phyloP scores from a whole-genome alignment of 2,797 vertebrate species.

The Phrynocephalus guinanensis region DNA sequence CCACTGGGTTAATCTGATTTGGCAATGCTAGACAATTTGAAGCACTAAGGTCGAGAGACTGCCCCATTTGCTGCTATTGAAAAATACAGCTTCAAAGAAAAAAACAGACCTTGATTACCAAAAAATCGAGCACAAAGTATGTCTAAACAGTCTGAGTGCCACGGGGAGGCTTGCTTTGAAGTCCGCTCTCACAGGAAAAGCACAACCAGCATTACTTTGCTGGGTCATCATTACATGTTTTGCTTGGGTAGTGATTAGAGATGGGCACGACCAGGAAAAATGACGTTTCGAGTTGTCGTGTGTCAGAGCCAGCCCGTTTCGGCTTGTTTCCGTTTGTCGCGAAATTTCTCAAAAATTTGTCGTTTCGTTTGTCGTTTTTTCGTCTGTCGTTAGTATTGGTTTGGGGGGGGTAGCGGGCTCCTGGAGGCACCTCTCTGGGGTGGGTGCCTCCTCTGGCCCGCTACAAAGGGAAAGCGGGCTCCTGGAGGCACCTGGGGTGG shows the following conservation, averaged over 20 bases:
- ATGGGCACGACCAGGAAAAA: too few relatives aligned
- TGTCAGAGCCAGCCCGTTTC: too few relatives aligned
- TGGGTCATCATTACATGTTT: slow-evolving; percentile 28
- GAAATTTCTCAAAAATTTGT: too few relatives aligned
- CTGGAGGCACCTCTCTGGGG: too few relatives aligned
- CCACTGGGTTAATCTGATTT: slow-evolving; percentile 27
- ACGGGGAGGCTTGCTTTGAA: slow-evolving; percentile 33
- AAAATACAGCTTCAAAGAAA: slow-evolving; percentile 6
- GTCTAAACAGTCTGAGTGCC: slow-evolving; percentile 1
- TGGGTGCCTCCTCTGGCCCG: too few relatives aligned
- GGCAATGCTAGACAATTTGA: slow-evolving; percentile 36
- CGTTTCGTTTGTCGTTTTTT: too few relatives aligned
- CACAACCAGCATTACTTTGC: slow-evolving; percentile 29
- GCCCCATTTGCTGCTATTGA: slow-evolving; percentile 3
- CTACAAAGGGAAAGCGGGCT: too few relatives aligned
- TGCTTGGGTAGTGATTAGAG: background rate
- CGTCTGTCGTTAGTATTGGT: too few relatives aligned
- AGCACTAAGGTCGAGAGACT: slow-evolving; percentile 25
- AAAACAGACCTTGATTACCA: background rate
- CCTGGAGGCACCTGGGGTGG: too few relatives aligned
- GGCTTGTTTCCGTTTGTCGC: too few relatives aligned
- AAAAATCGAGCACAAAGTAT: slow-evolving; percentile 16
- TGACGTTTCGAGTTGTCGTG: too few relatives aligned
- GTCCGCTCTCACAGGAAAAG: slow-evolving; percentile 28
- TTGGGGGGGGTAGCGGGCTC: too few relatives aligned